Base-by-base conservation (phyloP, 2,888 invertebrate species). In the Pemphredon lugubris region DNA sequence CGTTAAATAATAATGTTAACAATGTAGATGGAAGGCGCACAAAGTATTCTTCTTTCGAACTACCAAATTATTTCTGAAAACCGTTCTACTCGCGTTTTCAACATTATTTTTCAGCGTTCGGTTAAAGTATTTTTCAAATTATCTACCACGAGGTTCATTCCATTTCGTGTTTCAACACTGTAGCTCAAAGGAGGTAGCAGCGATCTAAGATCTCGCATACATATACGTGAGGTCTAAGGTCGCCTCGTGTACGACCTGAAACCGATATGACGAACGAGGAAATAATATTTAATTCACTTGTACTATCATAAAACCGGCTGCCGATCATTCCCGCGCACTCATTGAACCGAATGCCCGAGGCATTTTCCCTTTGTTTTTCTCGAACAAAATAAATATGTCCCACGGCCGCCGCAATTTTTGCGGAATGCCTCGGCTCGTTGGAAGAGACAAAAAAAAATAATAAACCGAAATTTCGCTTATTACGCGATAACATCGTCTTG, bases 191-290 rank as follows among this genome's bases (percentile, higher is more conserved):
- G 50, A 44, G 60, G 60, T 60, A 37, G 34, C 21, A 45, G 18
- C 21, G 34, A 34, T 44, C 23, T 26, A 47, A 63, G 55, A 47
- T 18, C 53, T n/a, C 13, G n/a, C n/a, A n/a, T n/a, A n/a, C n/a
- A n/a, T n/a, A n/a, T 11, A 16, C 5, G 21, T 9, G 34, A 30
- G 58, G 50, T 58, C 58, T 32, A 57, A 65, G 65, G 65, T 59
- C 58, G 37, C 5, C 65, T 60, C 60, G 51, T 60, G 60, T 60
- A 44, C 60, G 51, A 60, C 51, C 51, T 60, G 44, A 0, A 37
- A 23, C 60, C 51, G 51, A 60, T 60, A 50, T 21, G 64, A 39
- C 50, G 44, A 64, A 45, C 65, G 65, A 59, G 58, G 65, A 65
- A 65, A 50, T 51, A 65, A 65, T 50, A n/a, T n/a, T n/a, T n/a